Base-by-base conservation (phyloP, 2,113 vertebrate genomes). In the Potamarius usumacintae region DNA sequence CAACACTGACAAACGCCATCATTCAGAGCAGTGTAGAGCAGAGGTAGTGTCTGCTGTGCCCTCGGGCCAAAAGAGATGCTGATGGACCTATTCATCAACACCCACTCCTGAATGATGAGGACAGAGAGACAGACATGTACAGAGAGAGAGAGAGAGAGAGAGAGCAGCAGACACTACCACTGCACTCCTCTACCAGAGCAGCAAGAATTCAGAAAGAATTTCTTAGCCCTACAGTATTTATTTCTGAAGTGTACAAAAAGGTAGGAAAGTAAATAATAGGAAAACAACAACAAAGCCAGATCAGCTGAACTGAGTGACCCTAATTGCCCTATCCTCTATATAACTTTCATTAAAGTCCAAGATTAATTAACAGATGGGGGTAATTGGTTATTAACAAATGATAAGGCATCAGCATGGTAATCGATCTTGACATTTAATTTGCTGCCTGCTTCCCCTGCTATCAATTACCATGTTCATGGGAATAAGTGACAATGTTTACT, bases 361-460 rank as follows among this genome's bases (percentile, higher is more conserved):
- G 89, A 94, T 94, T 94, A 93, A 96, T 96, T 95, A 96, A 95
- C 95, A 96, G 94, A 94, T 95, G 95, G 92, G 94, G 91, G 92
- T 94, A 95, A 96, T 83, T 92, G 94, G 92, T 95, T 95, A 94
- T 94, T 93, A 94, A 94, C 93, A 95, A 96, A 96, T 94, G 93
- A 95, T 94, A 95, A 96, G 94, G 94, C 92, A 96, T 95, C 94
- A 94, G 92, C 87, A 88, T 89, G 67, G 92, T 95, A 94, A 96
- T 96, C 93, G 93, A 94, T 95, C 92, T 91, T 93, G 95, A 95
- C 95, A 91, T 94, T 95, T 95, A 94, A 96, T 96, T 95, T 94
- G 94, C 95, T 94, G 93, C 93, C 91, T 87, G 87, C 91, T 93
- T 95, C 94, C 95, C 93, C 92, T 84, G 87, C 94, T 94, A 95